phyloP scores from a whole-genome alignment of 2,888 invertebrate species.

The Trissonchulus sp. region DNA sequence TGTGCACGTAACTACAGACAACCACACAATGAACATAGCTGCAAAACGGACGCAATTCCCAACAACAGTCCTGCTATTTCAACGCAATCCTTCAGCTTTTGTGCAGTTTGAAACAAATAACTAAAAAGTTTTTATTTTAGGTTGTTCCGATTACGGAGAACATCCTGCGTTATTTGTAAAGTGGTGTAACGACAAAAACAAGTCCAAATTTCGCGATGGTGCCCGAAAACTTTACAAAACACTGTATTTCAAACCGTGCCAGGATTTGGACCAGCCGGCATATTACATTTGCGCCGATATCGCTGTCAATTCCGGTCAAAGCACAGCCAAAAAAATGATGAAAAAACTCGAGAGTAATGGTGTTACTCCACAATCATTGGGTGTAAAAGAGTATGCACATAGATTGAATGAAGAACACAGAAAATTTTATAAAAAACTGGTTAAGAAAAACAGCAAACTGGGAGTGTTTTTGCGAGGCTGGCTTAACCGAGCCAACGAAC shows the following conservation, averaged over 20 bases:
- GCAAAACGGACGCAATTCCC: too few relatives aligned
- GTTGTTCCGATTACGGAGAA: neutral
- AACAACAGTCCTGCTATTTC: too few relatives aligned
- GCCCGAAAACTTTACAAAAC: neutral
- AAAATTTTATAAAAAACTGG: neutral
- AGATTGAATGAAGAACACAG: neutral
- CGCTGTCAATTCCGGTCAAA: neutral
- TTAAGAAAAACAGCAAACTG: neutral
- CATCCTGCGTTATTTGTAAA: neutral
- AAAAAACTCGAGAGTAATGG: neutral
- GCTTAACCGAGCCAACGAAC: neutral
- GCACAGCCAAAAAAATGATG: neutral
- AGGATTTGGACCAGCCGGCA: neutral
- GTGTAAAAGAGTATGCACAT: neutral
- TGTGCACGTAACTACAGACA: too few relatives aligned
- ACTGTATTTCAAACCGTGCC: neutral
- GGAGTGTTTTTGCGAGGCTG: neutral
- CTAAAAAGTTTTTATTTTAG: too few relatives aligned
- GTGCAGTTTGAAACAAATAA: too few relatives aligned
- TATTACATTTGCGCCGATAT: neutral
- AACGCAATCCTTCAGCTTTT: too few relatives aligned
- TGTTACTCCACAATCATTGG: too few relatives aligned
- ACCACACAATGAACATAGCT: too few relatives aligned
- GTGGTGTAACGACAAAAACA: neutral
- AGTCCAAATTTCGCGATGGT: neutral